These are phyloP conservation scores for Notarius quadriscutis DNA, from an alignment of 2,113 vertebrate species.

Conservation along the genomic window DNA sequence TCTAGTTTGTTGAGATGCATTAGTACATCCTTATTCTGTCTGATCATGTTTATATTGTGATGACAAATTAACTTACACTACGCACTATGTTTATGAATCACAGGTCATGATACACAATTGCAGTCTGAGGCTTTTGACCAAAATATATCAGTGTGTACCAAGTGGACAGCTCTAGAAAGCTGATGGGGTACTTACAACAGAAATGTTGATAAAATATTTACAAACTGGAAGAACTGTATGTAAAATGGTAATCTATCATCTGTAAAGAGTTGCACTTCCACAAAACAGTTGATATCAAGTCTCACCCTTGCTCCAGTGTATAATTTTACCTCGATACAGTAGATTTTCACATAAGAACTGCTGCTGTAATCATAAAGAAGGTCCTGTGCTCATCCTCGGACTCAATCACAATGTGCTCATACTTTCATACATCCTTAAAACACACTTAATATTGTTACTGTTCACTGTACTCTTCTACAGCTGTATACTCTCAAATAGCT, in stretches of 20 bases:
- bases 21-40: not conserved
- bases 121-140: not conserved
- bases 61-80: not conserved
- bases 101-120: not conserved
- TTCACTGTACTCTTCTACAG: not conserved
- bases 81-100: not conserved
- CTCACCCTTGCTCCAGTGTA: not conserved
- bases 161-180: not conserved
- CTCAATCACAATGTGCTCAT: not conserved
- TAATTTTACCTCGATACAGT: not conserved
- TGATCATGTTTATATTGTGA: not conserved
- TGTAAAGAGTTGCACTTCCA: not conserved
- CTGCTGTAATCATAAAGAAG: not conserved
- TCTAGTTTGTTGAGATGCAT: too few species aligned
- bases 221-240: not conserved
- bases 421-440: not conserved
- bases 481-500: not conserved
- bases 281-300: not conserved
- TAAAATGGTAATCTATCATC: not conserved
- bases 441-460: not conserved
- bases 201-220: not conserved
- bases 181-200: not conserved
- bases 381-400: not conserved
- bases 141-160: not conserved
- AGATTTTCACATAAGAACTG: not conserved